Evolutionary conservation across 2,113 vertebrate species (phyloP).

Genomic region (Dasyurus viverrinus): DNA sequence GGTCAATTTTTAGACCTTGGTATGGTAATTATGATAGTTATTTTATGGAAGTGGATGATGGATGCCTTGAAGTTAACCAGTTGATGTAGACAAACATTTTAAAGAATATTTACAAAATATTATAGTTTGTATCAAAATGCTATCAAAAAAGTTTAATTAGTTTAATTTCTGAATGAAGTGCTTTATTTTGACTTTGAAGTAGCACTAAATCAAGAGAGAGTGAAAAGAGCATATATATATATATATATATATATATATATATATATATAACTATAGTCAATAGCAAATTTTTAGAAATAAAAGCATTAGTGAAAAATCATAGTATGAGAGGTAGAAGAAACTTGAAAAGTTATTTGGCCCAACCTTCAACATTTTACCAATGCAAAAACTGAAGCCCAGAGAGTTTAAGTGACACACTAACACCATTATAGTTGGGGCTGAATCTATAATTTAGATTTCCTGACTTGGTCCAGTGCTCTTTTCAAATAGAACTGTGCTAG

Average conservation of each 20-base stretch:
- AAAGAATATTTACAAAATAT: not conserved
- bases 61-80: not conserved
- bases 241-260: not conserved
- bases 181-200: not conserved
- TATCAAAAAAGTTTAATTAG: not conserved
- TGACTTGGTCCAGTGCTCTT: not conserved
- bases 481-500: not conserved
- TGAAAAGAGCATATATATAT: not conserved
- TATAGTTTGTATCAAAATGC: not conserved
- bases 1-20: not conserved
- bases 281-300: not conserved
- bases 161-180: not conserved
- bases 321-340: not conserved
- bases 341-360: not conserved
- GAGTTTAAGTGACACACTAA: slow-evolving; percentile 11
- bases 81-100: not conserved
- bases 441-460: not conserved
- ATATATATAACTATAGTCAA: not conserved
- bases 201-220: not conserved
- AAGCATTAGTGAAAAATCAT: not conserved
- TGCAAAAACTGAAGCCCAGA: not conserved
- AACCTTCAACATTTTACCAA: not conserved
- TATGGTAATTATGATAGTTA: not conserved
- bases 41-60: not conserved
- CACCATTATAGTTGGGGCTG: not conserved